Percentiles rank a stretch among this genome's conserved stretches.
Evolutionary conservation across 2,113 vertebrate genomes (phyloP).

Genomic region (Festucalex cinctus): DNA sequence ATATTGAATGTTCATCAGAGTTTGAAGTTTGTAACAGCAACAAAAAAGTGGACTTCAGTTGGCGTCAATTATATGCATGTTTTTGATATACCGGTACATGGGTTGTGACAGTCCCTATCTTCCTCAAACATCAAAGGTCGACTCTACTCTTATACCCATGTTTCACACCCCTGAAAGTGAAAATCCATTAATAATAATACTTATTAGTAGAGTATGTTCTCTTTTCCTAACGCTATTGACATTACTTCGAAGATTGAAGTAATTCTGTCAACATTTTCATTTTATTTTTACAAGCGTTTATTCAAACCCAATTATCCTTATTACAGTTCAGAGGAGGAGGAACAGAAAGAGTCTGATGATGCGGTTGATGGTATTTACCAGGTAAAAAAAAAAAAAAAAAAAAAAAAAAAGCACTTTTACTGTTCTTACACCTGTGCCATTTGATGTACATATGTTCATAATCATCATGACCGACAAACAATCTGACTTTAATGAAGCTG

Average conservation of each 20-base stretch:
- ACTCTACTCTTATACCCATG: background rate
- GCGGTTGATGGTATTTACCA: conserved; percentile 72
- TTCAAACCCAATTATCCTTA: background rate
- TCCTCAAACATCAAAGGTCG: too few species aligned
- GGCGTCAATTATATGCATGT: too few species aligned
- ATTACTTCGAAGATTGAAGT: background rate
- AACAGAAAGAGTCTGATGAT: conserved; percentile 76
- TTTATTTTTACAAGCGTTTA: background rate
- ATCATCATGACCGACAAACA: background rate
- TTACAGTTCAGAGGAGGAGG: conserved; percentile 81
- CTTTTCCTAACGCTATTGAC: background rate
- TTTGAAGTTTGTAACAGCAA: too few species aligned
- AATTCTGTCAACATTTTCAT: background rate
- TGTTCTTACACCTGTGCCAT: background rate
- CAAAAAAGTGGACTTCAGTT: too few species aligned
- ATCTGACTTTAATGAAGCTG: background rate
- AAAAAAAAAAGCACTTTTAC: conserved; percentile 24
- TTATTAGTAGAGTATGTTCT: background rate
- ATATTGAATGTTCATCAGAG: too few species aligned
- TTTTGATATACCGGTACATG: too few species aligned
- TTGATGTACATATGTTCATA: background rate
- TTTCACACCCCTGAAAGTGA: background rate
- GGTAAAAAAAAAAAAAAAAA: conserved; percentile 67
- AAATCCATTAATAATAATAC: background rate
- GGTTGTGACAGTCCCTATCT: too few species aligned